Conservation (phyloP, 2,113 vertebrate species). For the Dicerorhinus sumatrensis region DNA sequence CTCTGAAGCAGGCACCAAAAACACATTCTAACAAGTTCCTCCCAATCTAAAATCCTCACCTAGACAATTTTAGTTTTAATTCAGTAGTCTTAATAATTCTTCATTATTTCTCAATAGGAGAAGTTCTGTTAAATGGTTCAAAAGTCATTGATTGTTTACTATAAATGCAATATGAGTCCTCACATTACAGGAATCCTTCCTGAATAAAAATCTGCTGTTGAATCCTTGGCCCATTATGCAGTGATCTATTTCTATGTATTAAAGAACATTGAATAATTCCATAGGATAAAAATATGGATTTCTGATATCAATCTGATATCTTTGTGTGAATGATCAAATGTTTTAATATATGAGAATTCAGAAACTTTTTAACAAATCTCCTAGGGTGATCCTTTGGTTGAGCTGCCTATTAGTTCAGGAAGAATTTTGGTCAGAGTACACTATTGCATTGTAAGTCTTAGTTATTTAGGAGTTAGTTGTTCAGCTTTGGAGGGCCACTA, state of each 20-base stretch:
- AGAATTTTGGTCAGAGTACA: neutral
- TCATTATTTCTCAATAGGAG: neutral
- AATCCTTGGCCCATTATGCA: neutral
- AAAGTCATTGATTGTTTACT: neutral
- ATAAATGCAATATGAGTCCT: neutral
- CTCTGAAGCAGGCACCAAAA: neutral
- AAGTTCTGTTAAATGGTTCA: neutral
- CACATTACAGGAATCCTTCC: neutral
- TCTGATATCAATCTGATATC: neutral
- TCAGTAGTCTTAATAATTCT: neutral
- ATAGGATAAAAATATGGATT: neutral
- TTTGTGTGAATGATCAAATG: neutral
- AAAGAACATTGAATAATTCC: neutral
- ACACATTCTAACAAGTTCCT: neutral
- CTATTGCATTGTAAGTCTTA: neutral
- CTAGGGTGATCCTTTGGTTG: neutral
- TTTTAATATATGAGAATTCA: neutral
- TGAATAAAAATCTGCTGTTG: neutral
- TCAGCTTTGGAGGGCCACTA: neutral
- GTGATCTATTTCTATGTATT: neutral
- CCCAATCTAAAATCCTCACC: neutral
- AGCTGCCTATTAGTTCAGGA: neutral
- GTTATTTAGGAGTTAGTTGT: neutral
- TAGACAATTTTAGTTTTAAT: conserved; percentile 1
- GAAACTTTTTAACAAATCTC: neutral